A percentile compares a stretch with the other conserved stretches of the same genome.
Conservation (phyloP, 2,888 invertebrate species). For the Sinohyriopsis cumingii region DNA sequence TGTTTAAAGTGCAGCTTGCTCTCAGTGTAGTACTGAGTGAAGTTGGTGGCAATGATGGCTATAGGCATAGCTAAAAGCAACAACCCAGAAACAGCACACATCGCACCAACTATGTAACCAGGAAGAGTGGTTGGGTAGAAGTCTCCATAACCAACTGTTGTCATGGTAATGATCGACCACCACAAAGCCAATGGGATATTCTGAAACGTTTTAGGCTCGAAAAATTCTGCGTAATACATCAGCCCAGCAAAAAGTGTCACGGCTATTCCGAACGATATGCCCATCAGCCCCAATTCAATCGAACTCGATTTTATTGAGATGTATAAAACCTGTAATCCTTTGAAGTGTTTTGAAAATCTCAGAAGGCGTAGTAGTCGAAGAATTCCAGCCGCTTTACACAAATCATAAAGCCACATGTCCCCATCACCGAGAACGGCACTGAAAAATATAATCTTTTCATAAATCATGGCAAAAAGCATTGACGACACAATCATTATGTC, state of each 20-base stretch:
- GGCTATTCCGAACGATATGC: conserved; percentile 52
- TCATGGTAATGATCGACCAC: conserved; percentile 64
- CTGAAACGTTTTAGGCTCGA: conserved; percentile 35
- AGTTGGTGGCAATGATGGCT: conserved; percentile 58
- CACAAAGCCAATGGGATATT: conserved; percentile 55
- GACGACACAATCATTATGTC: conserved; percentile 36
- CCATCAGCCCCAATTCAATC: conserved; percentile 54
- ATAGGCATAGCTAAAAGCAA: conserved; percentile 54
- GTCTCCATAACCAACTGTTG: conserved; percentile 63
- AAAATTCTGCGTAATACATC: conserved; percentile 56
- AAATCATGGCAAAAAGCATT: conserved; percentile 22
- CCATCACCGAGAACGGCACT: not conserved
- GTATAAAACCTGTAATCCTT: conserved; percentile 53
- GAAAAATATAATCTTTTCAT: no score
- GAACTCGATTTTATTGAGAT: conserved; percentile 54
- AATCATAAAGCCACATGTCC: conserved; percentile 18
- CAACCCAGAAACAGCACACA: conserved; percentile 50
- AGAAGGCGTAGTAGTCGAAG: conserved; percentile 34
- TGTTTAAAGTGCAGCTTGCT: conserved; percentile 14
- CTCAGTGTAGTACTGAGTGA: conserved; percentile 48
- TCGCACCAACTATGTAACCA: conserved; percentile 47
- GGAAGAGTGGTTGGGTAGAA: conserved; percentile 37
- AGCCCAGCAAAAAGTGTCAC: conserved; percentile 60
- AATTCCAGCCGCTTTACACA: conserved; percentile 20
- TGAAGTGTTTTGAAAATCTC: conserved; percentile 33